Evolutionary conservation across 2,888 invertebrate genomes (phyloP).

Genomic region (Drosophila fulvimacula): DNA sequence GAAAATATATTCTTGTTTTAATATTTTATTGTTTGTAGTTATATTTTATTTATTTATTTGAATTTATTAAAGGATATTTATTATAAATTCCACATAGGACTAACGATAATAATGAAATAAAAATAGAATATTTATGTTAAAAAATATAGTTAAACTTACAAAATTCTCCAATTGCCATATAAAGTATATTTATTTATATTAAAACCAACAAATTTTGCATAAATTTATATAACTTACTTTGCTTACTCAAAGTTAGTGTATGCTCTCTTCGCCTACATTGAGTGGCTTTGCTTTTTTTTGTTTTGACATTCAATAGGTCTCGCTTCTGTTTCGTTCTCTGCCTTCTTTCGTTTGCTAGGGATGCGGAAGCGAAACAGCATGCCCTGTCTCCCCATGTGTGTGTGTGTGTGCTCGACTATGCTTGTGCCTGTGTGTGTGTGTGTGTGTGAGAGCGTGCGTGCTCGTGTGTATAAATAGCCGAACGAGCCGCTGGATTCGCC

Average conservation of each 20-base stretch:
- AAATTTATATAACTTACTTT: no score
- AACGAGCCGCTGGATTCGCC: conserved; percentile 57
- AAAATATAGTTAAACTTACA: no score
- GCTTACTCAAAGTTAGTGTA: conserved; percentile 28
- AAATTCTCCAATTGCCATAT: no score
- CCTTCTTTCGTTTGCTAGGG: conserved; percentile 32
- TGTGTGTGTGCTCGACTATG: conserved; percentile 28
- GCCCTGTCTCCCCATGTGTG: conserved; percentile 9
- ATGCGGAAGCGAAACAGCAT: conserved; percentile 52
- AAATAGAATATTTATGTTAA: no score
- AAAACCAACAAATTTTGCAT: no score
- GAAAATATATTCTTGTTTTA: no score
- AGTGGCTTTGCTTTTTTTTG: conserved; percentile 29
- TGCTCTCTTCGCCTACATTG: neutral
- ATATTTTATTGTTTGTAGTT: no score
- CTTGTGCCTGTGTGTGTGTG: conserved; percentile 17
- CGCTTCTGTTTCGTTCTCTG: conserved; percentile 26
- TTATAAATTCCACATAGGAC: no score
- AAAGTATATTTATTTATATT: no score
- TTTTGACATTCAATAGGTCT: conserved; percentile 71
- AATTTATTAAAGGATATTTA: no score
- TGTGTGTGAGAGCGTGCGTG: conserved; percentile 19
- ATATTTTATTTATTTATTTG: no score
- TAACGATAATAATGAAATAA: no score
- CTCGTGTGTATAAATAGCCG: conserved; percentile 69